These are phyloP conservation scores for Sycophila texana DNA, from an alignment of 2,888 invertebrate species.

Conservation along the genomic window DNA sequence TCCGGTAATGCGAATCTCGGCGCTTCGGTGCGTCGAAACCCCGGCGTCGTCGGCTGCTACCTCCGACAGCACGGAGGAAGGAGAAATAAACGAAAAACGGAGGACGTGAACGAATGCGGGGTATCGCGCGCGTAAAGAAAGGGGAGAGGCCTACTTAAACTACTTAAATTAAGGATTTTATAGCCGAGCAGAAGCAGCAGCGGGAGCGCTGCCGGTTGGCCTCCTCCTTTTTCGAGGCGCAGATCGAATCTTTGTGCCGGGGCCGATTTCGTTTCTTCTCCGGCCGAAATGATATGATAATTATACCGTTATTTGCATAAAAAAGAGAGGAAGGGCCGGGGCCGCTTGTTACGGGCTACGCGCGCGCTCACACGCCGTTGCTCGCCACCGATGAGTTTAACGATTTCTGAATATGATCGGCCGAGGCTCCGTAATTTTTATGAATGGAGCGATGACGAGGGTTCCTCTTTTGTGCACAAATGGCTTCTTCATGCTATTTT, in stretches of 20 bases:
- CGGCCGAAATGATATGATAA: conserved; percentile 53
- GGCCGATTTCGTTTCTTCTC: conserved; percentile 38
- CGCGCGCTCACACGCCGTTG: conserved; percentile 4
- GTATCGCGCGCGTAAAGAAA: not conserved
- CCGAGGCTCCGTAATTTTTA: conserved; percentile 31
- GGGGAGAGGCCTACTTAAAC: conserved; percentile 47
- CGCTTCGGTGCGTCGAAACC: not conserved
- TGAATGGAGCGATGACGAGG: conserved; percentile 48
- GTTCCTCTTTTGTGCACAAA: conserved; percentile 29
- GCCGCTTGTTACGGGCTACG: not conserved
- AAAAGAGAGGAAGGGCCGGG: conserved; percentile 21
- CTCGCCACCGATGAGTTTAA: conserved; percentile 25
- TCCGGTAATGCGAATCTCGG: conserved; percentile 51
- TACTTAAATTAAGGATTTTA: conserved; percentile 55
- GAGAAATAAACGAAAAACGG: not conserved
- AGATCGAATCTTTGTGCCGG: conserved; percentile 52
- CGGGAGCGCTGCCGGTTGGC: not conserved
- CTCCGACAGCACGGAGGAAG: not conserved
- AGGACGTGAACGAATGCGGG: not conserved
- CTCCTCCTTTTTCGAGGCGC: not conserved
- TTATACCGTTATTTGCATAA: conserved; percentile 58
- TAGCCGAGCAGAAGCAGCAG: conserved; percentile 20
- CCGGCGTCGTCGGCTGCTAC: not conserved
- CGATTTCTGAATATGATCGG: conserved; percentile 43
- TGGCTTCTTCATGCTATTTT: conserved; percentile 29